Conservation (phyloP, 2,113 vertebrate genomes). For the Circaetus gallicus region DNA sequence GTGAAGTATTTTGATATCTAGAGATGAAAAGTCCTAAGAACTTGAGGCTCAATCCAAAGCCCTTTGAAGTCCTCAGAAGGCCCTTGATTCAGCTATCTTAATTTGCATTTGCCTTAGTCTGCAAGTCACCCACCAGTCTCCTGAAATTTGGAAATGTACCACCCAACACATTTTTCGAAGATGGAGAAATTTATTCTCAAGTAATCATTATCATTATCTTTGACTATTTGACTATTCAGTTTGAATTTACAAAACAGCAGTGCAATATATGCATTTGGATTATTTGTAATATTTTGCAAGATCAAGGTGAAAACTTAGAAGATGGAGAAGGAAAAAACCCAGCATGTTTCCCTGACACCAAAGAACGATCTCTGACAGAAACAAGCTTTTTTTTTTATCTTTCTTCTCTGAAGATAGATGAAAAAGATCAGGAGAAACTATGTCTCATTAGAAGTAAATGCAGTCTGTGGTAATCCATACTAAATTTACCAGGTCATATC, state of each 20-base stretch:
- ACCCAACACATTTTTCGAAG: background rate
- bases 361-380: conserved; percentile 63
- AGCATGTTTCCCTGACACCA: conserved; percentile 60
- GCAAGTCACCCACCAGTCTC: background rate
- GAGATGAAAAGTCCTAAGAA: conserved; percentile 58
- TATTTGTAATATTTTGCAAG: conserved; percentile 68
- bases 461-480: conserved; percentile 44
- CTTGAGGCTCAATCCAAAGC: conserved; percentile 11
- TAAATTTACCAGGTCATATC: conserved; percentile 44
- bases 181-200: background rate
- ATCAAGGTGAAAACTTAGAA: conserved; percentile 62
- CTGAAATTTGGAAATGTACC: background rate
- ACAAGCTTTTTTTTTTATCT: conserved; percentile 59
- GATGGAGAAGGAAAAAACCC: conserved; percentile 32
- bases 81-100: conserved; percentile 36
- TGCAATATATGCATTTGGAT: conserved; percentile 39
- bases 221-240: conserved; percentile 7
- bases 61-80: conserved; percentile 50
- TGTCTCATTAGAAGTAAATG: conserved; percentile 71
- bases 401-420: conserved; percentile 69
- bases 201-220: conserved; percentile 37
- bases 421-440: conserved; percentile 66
- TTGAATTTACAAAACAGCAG: conserved; percentile 47
- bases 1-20: conserved; percentile 53
- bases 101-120: conserved; percentile 50